Percentiles rank a stretch among this genome's conserved stretches.
phyloP scores from a whole-genome alignment of 1,140 invertebrate species.

The Drosophila elegans region DNA sequence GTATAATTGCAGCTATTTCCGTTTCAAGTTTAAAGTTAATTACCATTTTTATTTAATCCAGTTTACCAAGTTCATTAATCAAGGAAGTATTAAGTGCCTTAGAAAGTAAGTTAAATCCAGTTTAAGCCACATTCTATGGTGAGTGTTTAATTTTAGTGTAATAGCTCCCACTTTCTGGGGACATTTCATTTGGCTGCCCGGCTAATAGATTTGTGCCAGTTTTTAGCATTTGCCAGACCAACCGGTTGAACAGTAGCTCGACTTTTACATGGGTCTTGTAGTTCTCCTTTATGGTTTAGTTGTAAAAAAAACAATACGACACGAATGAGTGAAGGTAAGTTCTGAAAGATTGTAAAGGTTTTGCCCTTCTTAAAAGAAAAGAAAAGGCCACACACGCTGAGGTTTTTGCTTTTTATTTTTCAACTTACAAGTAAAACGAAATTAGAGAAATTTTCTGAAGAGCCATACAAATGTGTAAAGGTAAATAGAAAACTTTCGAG shows the following conservation, averaged over 20 bases:
- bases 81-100: background rate
- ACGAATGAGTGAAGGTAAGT: slow-evolving; percentile 29
- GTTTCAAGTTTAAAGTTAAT: background rate
- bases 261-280: slow-evolving; percentile 39
- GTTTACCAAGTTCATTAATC: background rate
- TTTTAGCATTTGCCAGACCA: slow-evolving; percentile 21
- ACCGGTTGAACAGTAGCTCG: slow-evolving; percentile 46
- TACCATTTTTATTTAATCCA: background rate
- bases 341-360: slow-evolving; percentile 25
- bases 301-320: slow-evolving; percentile 24
- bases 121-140: slow-evolving; percentile 1
- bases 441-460: slow-evolving; percentile 45
- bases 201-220: slow-evolving; percentile 43
- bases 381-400: slow-evolving; percentile 35
- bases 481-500: slow-evolving; percentile 38
- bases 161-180: slow-evolving; percentile 12
- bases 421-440: slow-evolving; percentile 36
- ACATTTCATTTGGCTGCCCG: slow-evolving; percentile 19
- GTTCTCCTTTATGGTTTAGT: slow-evolving; percentile 24
- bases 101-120: slow-evolving; percentile 12
- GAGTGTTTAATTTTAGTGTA: slow-evolving; percentile 3
- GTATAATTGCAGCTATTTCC: slow-evolving; percentile 8
- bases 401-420: slow-evolving; percentile 16
- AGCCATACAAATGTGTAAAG: slow-evolving; percentile 39
- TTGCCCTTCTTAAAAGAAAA: slow-evolving; percentile 22